These are phyloP conservation scores for Aythya baeri DNA, from an alignment of 2,113 vertebrate species.

Conservation along the genomic window DNA sequence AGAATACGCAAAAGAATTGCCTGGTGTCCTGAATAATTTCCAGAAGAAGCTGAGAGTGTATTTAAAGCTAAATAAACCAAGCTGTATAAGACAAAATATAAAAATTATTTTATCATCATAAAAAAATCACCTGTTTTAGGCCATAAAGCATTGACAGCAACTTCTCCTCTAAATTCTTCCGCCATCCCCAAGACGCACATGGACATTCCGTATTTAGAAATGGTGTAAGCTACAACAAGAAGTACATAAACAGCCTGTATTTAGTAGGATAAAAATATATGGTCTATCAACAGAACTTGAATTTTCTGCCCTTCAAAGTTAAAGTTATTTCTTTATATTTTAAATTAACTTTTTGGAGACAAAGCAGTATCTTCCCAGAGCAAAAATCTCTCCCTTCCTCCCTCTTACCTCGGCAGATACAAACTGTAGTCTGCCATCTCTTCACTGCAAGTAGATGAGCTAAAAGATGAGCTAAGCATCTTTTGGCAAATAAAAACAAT, in stretches of 20 bases:
- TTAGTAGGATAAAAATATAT: background rate
- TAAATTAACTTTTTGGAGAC: background rate
- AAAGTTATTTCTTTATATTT: background rate
- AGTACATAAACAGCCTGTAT: background rate
- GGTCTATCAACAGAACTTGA: background rate
- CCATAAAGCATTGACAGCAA: conserved; percentile 97
- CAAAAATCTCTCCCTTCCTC: background rate
- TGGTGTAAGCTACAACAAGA: conserved; percentile 89
- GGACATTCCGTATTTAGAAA: conserved; percentile 98
- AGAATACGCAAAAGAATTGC: background rate
- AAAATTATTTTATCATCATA: background rate
- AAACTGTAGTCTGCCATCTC: background rate
- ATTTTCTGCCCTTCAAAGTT: background rate
- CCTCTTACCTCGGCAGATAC: background rate
- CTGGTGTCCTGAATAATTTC: background rate
- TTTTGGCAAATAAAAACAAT: background rate
- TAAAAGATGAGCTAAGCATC: fast-evolving
- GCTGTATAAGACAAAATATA: background rate
- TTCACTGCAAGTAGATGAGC: background rate
- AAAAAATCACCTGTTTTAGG: conserved; percentile 88
- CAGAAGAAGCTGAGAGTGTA: background rate
- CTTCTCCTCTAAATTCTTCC: conserved; percentile 94
- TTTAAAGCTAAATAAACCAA: background rate
- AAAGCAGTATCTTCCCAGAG: background rate
- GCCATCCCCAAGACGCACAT: conserved; percentile 99